Percentiles rank a stretch among this genome's conserved stretches.
phyloP scores from a whole-genome alignment of 2,888 invertebrate genomes.

The Pheosia gnoma region DNA sequence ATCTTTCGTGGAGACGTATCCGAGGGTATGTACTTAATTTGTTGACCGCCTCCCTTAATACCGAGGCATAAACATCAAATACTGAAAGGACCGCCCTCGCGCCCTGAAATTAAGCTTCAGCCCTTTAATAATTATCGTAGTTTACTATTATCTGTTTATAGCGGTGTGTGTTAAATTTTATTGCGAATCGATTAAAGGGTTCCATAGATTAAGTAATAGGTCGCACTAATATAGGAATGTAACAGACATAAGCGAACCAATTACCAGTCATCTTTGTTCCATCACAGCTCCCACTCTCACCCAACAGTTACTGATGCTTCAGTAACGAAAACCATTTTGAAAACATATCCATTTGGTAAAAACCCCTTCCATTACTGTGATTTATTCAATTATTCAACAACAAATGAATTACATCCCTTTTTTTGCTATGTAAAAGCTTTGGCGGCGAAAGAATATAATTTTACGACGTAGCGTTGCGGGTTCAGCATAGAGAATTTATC shows the following conservation, averaged over 20 bases:
- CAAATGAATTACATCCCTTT: constrained; percentile 64
- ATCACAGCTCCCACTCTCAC: too few species aligned
- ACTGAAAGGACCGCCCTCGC: constrained; percentile 61
- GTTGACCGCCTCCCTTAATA: constrained; percentile 70
- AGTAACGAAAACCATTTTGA: constrained; percentile 51
- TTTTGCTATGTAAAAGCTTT: constrained; percentile 41
- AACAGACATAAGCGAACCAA: too few species aligned
- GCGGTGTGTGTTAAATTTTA: constrained; percentile 37
- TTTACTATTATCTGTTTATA: constrained; percentile 45
- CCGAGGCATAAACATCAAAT: constrained; percentile 71
- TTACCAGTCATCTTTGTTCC: too few species aligned
- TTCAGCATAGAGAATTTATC: constrained; percentile 11
- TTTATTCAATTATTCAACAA: constrained; percentile 78
- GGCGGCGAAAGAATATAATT: constrained; percentile 24
- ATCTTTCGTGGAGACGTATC: constrained; percentile 35
- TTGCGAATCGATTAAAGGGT: constrained; percentile 27
- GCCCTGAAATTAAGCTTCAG: constrained; percentile 67
- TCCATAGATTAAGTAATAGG: too few species aligned
- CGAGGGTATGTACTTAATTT: constrained; percentile 70
- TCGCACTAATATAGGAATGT: too few species aligned
- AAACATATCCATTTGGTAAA: constrained; percentile 69
- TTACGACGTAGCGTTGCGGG: constrained; percentile 15
- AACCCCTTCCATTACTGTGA: constrained; percentile 71
- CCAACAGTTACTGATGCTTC: constrained; percentile 26
- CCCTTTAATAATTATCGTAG: constrained; percentile 49